phyloP scores from a whole-genome alignment of 92 coral and sea anemone genomes.

The Parazoanthus darwini region DNA sequence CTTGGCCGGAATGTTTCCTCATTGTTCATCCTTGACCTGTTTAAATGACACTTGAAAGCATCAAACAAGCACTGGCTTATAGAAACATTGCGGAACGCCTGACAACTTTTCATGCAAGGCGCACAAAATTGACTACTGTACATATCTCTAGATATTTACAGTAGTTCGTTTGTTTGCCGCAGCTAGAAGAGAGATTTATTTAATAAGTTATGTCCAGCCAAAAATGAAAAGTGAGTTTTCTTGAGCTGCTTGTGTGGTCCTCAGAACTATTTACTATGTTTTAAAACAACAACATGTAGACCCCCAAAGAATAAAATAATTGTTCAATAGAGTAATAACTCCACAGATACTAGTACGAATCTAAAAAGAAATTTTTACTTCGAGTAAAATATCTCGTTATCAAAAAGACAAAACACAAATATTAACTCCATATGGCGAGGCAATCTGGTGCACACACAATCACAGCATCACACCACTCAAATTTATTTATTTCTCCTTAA shows the following conservation, averaged over 20 bases:
- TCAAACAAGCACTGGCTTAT: not conserved
- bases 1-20: no score
- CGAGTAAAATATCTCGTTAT: not conserved
- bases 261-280: not conserved
- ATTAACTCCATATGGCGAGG: not conserved
- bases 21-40: not conserved
- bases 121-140: not conserved
- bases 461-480: conserved; percentile 5
- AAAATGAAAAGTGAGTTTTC: not conserved
- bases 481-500: conserved; percentile 14
- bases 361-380: not conserved
- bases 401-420: not conserved
- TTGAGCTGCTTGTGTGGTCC: conserved; percentile 13
- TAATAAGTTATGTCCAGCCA: not conserved
- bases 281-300: not conserved
- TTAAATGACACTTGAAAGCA: not conserved
- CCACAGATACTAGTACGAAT: not conserved
- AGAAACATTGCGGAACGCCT: not conserved
- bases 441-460: conserved; percentile 1
- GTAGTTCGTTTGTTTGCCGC: not conserved
- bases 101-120: not conserved
- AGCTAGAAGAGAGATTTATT: not conserved
- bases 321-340: not conserved
- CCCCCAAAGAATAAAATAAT: not conserved
- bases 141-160: not conserved